Evolutionary conservation across 2,113 vertebrate species (phyloP).

Genomic region (Potamarius usumacintae): DNA sequence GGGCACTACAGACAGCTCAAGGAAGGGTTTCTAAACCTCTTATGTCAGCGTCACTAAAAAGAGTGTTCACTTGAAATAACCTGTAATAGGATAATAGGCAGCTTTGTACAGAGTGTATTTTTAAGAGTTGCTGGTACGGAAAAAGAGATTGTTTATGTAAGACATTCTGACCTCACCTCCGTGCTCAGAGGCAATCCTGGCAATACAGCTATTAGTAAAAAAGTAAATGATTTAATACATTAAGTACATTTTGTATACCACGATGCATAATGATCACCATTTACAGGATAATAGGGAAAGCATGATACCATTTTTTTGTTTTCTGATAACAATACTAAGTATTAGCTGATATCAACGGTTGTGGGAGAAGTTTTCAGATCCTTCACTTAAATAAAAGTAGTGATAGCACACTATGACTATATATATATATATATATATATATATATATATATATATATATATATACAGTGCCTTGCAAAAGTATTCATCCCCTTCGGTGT

Average conservation of each 20-base stretch:
- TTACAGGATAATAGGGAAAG: neutral
- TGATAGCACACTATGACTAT: no score
- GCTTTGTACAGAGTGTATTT: neutral
- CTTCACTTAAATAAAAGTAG: no score
- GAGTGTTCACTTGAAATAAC: constrained; percentile 45
- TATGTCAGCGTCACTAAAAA: constrained; percentile 26
- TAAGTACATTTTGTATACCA: neutral
- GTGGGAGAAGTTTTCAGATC: no score
- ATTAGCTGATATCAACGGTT: neutral
- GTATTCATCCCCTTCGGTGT: no score
- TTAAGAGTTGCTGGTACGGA: constrained; percentile 27
- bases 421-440: no score
- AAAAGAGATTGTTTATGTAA: constrained; percentile 27
- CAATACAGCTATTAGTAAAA: neutral
- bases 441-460: no score
- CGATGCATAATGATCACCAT: neutral
- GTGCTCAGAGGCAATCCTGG: neutral
- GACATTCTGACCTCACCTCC: neutral
- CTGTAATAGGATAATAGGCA: constrained; percentile 46
- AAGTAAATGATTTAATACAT: neutral
- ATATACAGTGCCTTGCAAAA: no score
- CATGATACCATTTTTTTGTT: neutral
- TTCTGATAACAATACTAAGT: neutral
- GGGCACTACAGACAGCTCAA: neutral
- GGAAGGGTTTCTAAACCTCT: constrained; percentile 38